Evolutionary conservation across 2,797 vertebrate species (phyloP).

Genomic region (Notoglanidium macrostoma): DNA sequence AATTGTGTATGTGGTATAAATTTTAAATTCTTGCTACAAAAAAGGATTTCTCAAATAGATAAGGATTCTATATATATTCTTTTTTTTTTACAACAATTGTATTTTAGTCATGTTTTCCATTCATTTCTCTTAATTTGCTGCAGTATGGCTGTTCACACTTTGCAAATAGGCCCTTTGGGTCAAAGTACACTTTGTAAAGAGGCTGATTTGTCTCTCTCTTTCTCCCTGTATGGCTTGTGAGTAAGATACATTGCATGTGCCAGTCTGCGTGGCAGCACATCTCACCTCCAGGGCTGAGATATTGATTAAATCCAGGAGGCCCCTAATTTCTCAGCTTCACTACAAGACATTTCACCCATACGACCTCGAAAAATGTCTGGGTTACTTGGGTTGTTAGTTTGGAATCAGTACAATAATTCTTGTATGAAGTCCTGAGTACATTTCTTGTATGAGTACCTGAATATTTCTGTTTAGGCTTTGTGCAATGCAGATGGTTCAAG

Average conservation of each 20-base stretch:
- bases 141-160: conserved; percentile 5
- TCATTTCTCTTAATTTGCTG: conserved; percentile 27
- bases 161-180: conserved; percentile 37
- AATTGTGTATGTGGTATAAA: background rate
- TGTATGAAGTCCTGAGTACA: conserved; percentile 42
- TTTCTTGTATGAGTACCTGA: conserved; percentile 14
- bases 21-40: background rate
- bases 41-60: background rate
- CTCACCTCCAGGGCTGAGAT: conserved; percentile 71
- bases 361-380: conserved; percentile 61
- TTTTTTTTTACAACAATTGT: background rate
- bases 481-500: conserved; percentile 31
- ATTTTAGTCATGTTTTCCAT: background rate
- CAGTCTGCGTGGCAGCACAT: conserved; percentile 76
- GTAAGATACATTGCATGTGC: conserved; percentile 75
- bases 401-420: conserved; percentile 52
- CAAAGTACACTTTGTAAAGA: conserved; percentile 56
- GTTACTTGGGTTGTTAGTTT: conserved; percentile 43
- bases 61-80: background rate
- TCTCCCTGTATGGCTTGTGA: conserved; percentile 63
- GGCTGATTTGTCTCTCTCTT: conserved; percentile 63
- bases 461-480: conserved; percentile 30
- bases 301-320: conserved; percentile 76
- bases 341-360: conserved; percentile 71
- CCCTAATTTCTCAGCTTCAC: conserved; percentile 80